Base-by-base conservation (phyloP, 2,888 invertebrate species). In the Romanomermis culicivorax region DNA sequence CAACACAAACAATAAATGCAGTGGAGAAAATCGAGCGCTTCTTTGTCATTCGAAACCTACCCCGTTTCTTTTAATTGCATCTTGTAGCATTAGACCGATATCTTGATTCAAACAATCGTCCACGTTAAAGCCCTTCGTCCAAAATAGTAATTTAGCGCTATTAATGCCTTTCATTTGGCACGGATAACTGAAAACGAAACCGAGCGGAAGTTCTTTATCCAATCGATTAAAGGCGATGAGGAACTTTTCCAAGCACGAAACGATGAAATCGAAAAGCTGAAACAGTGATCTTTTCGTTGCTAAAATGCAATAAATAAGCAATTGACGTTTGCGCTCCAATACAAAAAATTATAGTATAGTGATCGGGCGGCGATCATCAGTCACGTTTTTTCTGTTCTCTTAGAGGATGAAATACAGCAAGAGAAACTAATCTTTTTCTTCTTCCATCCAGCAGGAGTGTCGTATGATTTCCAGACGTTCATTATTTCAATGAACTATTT, bases 91-190 rank as follows among this genome's bases (percentile, higher is more conserved):
- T 23, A 59, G 57, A 27, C 67, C 67, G 20, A 68, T 65, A 53
- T 68, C 68, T 52, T 69, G 62, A 51, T 68, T 63, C 14, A 68
- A 57, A 51, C 66, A 68, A 57, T 68, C 67, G 51, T 63, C 59
- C 54, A 68, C 67, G 57, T 67, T 64, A 59, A 67, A 68, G 2
- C 68, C 67, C 54, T 68, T 68, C 1, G 67, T 65, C 68, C 68
- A 68, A 24, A 25, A 53, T 20, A 55, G 27, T 20, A 55, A 25
- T 11, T 30, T n/a, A 7, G 52, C 52, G 17, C 26, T 36, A 3
- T 23, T 20, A 14, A 49, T 49, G 24, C 50, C 50, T 49, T 49
- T 49, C 50, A 25, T 23, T 11, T 49, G 23, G 25, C n/a, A 42
- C 25, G 52, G 52, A 42, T 52, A 52, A 36, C 36, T 36, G 43